Evolutionary conservation across 2,113 vertebrate genomes (phyloP), one percentile per base, ranked within the genome.

Genomic region (Megaleporinus macrocephalus): DNA sequence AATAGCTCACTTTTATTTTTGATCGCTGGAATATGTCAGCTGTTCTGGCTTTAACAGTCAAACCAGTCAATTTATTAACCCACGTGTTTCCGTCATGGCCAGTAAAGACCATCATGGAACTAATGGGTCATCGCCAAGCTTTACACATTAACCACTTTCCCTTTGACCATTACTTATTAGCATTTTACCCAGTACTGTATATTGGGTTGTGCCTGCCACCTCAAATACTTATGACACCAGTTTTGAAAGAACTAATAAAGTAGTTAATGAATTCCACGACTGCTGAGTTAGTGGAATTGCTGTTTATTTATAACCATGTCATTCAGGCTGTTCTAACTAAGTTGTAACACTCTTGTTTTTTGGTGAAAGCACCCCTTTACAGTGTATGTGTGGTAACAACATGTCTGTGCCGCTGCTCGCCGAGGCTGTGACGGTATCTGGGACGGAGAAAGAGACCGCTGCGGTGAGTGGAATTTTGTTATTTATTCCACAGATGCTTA

Each of bases 371-470:
- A 92, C 84, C 91, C 92, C 92, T 89, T 84, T 95, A 89, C 94
- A 87, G 96, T 99, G 97, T 97, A 99, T 99, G 98, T 99, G 98
- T 94, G 98, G 98, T 94, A 99, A 99, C 96, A 99, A 97, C 95
- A 99, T 99, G 98, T 99, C 98, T 96, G 95, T 97, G 92, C 98
- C 97, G 94, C 96, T 99, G 95, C 98, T 99, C 86, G 93, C 96
- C 29, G 97, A 99, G 80, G 97, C 98, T 78, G 96, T 96, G 93
- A 99, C 97, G 16, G 93, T 99, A 91, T 96, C 97, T 76, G 98
- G 95, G 94, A 91, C 89, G 84, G 97, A 98, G 94, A 97, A 96
- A 95, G 98, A 99, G 93, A 99, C 97, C 0, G 98, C 97, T 0
- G 97, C 94, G 95, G 98, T 99, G 93, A 98, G 97, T 90, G 15